Evolutionary conservation across 1,140 invertebrate genomes (phyloP).

Genomic region (Argopecten irradians): DNA sequence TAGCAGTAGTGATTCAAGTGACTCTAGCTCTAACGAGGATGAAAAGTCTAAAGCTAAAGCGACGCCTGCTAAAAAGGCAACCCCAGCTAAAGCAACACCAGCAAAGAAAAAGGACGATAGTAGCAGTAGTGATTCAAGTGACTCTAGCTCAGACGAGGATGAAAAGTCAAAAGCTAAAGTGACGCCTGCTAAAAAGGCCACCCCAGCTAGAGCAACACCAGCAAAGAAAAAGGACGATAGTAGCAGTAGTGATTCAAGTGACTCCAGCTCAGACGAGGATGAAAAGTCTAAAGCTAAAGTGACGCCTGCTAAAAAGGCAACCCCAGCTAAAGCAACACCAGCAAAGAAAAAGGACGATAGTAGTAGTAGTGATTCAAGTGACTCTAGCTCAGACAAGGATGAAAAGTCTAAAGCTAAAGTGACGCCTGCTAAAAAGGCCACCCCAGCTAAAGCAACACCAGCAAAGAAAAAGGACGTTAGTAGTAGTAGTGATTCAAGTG

Average conservation of each 20-base stretch:
- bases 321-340: neutral
- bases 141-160: constrained; percentile 46
- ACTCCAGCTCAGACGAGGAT: constrained; percentile 25
- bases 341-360: constrained; percentile 37
- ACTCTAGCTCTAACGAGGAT: constrained; percentile 46
- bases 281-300: constrained; percentile 33
- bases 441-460: constrained; percentile 30
- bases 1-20: constrained; percentile 45
- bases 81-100: constrained; percentile 29
- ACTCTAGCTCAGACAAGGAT: constrained; percentile 45
- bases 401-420: constrained; percentile 24
- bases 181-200: constrained; percentile 31
- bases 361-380: constrained; percentile 50
- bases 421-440: constrained; percentile 25
- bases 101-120: constrained; percentile 35
- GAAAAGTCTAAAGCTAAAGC: constrained; percentile 30
- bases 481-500: constrained; percentile 41
- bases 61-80: constrained; percentile 25
- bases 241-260: constrained; percentile 40
- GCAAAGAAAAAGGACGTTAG: constrained; percentile 46
- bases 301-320: constrained; percentile 29
- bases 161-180: constrained; percentile 5
- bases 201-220: constrained; percentile 22
- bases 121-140: constrained; percentile 50
- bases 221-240: constrained; percentile 30